Evolutionary conservation across 2,113 vertebrate species (phyloP).

Genomic region (Bettongia penicillata): DNA sequence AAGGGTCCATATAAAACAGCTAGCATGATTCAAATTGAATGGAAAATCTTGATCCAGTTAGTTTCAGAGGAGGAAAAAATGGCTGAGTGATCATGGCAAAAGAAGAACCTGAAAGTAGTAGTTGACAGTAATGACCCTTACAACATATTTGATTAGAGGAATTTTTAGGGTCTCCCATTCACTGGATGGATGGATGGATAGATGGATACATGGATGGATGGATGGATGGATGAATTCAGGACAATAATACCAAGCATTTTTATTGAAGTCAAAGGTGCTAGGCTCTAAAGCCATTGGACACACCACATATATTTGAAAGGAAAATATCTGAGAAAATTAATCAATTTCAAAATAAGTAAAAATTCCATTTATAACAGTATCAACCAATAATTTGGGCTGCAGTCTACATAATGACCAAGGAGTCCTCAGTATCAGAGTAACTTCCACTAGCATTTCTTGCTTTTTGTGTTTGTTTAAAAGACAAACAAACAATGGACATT

Average conservation of each 20-base stretch:
- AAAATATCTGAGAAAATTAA: conserved; percentile 36
- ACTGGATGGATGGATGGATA: neutral
- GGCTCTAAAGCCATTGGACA: conserved; percentile 5
- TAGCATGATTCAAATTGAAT: neutral
- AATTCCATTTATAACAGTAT: neutral
- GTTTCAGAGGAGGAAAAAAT: neutral
- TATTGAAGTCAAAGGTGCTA: neutral
- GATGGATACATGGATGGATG: neutral
- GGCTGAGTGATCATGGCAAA: neutral
- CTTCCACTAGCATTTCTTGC: neutral
- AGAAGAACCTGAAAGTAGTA: neutral
- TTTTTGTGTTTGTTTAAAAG: neutral
- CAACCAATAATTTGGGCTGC: neutral
- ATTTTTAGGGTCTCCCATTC: neutral
- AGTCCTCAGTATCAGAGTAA: neutral
- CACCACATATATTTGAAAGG: conserved; percentile 3
- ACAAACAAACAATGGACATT: neutral
- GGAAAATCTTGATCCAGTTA: neutral
- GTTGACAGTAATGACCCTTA: neutral
- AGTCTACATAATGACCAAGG: neutral
- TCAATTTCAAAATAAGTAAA: neutral
- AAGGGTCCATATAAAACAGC: neutral
- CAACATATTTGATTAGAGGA: neutral
- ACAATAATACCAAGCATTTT: neutral
- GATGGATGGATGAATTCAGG: neutral